Evolutionary conservation across 2,797 vertebrate genomes (phyloP).

Genomic region (Etheostoma perlongum): DNA sequence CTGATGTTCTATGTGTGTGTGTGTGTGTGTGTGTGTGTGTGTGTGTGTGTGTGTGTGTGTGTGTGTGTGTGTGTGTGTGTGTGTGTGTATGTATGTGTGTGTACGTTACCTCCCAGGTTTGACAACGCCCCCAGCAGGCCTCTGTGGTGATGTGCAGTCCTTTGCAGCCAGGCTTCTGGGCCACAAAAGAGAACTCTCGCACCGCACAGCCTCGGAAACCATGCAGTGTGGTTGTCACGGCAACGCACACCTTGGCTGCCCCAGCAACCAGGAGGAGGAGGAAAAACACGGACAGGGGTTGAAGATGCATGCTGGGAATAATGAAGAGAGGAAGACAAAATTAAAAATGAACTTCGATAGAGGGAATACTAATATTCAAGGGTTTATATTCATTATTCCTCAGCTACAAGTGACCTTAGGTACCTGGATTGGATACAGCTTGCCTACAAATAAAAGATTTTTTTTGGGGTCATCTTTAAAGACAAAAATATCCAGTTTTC

Average conservation of each 20-base stretch:
- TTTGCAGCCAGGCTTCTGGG: slow-evolving; percentile 83
- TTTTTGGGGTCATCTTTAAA: neutral
- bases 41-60: neutral
- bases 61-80: slow-evolving; percentile 3
- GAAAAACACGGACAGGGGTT: slow-evolving; percentile 31
- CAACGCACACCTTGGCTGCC: slow-evolving; percentile 44
- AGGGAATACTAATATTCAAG: neutral
- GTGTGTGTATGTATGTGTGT: neutral
- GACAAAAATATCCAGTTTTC: neutral
- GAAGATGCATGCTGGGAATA: slow-evolving; percentile 68
- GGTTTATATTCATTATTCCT: neutral
- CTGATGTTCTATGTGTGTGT: neutral
- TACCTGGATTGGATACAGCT: neutral
- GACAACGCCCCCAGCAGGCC: slow-evolving; percentile 86
- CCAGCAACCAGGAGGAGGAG: slow-evolving; percentile 67
- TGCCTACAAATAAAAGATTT: neutral
- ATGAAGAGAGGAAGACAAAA: neutral
- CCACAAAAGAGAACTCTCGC: slow-evolving; percentile 83
- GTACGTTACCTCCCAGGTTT: slow-evolving; percentile 84
- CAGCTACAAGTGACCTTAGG: neutral
- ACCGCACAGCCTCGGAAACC: slow-evolving; percentile 83
- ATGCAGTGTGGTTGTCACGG: slow-evolving; percentile 67
- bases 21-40: neutral
- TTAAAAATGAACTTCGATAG: neutral
- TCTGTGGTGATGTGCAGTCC: slow-evolving; percentile 79